Percentiles rank a stretch among this genome's conserved stretches.
Conservation (phyloP, 2,797 vertebrate species). For the Manis pentadactyla region DNA sequence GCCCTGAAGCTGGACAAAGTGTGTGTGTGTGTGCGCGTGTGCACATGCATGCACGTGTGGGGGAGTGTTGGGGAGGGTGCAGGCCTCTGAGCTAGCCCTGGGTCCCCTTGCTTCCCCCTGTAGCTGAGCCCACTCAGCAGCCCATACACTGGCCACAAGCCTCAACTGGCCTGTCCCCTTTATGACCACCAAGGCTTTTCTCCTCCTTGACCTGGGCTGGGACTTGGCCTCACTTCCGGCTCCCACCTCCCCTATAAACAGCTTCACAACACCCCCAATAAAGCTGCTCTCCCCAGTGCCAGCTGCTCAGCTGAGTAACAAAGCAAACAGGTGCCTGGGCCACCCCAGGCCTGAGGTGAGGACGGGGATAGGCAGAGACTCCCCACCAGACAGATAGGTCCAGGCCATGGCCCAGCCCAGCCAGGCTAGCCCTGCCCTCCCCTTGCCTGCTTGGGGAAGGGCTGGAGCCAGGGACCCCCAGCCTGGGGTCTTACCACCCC, state of each 20-base stretch:
- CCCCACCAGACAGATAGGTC: not conserved
- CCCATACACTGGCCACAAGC: not conserved
- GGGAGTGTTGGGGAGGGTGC: too few relatives aligned
- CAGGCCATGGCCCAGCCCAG: not conserved
- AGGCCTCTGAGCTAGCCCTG: not conserved
- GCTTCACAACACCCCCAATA: constrained; percentile 28
- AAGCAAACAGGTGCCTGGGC: constrained; percentile 59
- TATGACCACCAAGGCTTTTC: not conserved
- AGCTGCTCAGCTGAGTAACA: constrained; percentile 74
- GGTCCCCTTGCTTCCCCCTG: not conserved
- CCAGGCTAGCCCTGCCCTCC: not conserved
- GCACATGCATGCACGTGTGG: not conserved
- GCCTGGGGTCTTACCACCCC: not conserved
- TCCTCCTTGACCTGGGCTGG: not conserved
- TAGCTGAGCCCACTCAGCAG: not conserved
- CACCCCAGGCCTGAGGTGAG: not conserved
- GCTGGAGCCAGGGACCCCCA: not conserved
- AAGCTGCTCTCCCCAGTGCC: constrained; percentile 51
- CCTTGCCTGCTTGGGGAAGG: not conserved
- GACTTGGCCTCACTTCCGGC: constrained; percentile 59
- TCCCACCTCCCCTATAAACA: constrained; percentile 60
- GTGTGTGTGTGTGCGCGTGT: accelerated
- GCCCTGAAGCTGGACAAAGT: not conserved
- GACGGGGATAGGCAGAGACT: not conserved
- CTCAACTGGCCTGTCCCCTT: not conserved